These are phyloP conservation scores for Pseudochirops corinnae DNA, from an alignment of 2,797 vertebrate species.

Conservation along the genomic window DNA sequence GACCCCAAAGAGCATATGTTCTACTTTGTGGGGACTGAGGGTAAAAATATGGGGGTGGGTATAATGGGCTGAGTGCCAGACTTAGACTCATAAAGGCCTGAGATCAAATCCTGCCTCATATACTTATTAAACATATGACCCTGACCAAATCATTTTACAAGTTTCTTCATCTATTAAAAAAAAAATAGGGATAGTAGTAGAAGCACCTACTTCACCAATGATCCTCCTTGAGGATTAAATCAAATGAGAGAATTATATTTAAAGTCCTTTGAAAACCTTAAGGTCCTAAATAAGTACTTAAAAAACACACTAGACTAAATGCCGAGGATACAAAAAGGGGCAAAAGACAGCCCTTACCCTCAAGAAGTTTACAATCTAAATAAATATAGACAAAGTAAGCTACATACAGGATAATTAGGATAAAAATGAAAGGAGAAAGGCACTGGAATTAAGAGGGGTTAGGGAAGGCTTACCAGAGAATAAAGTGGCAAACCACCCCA, in stretches of 20 bases:
- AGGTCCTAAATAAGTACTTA: not conserved
- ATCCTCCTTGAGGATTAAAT: not conserved
- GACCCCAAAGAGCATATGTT: not conserved
- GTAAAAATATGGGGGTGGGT: not conserved
- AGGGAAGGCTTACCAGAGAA: not conserved
- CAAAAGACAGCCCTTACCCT: not conserved
- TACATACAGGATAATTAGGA: not conserved
- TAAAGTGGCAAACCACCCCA: not conserved
- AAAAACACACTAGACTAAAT: not conserved
- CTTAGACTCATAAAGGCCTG: not conserved
- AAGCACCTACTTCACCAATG: not conserved
- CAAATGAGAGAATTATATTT: not conserved
- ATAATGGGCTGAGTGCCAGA: not conserved
- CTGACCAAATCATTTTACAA: not conserved
- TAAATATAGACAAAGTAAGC: not conserved
- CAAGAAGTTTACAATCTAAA: not conserved
- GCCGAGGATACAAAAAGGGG: too few relatives aligned
- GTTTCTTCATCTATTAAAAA: not conserved
- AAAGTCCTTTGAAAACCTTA: not conserved
- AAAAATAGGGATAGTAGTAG: not conserved
- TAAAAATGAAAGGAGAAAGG: not conserved
- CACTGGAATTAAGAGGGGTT: not conserved
- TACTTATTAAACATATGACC: not conserved
- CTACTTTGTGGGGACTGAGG: not conserved
- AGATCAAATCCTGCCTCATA: not conserved